Conservation (phyloP, 2,797 vertebrate genomes). For the Myotis pilosus region DNA sequence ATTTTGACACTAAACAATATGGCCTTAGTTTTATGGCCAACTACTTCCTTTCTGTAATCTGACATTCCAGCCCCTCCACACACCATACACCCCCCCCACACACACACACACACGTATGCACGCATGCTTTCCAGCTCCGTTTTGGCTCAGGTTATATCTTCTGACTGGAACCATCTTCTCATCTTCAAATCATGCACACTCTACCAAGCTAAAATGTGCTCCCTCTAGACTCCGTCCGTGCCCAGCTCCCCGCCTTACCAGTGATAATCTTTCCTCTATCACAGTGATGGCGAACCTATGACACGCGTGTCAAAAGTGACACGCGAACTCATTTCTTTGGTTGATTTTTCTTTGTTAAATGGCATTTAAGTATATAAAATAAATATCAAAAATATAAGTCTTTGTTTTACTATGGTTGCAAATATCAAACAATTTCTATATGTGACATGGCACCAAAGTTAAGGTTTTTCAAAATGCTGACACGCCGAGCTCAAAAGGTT, state of each 20-base stretch:
- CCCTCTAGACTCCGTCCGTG: not conserved
- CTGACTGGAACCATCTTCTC: not conserved
- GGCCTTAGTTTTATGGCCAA: rapidly evolving
- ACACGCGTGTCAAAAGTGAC: too few species aligned
- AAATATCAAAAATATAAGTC: too few species aligned
- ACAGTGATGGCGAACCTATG: not conserved
- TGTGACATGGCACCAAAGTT: too few species aligned
- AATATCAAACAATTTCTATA: too few species aligned
- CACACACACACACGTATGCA: rapidly evolving
- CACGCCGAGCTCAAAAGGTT: too few species aligned
- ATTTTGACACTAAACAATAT: not conserved
- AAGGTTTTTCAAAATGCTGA: too few species aligned
- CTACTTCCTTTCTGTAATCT: not conserved
- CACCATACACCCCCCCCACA: too few species aligned
- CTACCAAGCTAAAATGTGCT: not conserved
- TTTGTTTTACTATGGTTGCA: too few species aligned
- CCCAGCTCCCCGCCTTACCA: not conserved
- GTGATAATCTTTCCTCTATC: not conserved
- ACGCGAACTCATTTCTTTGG: too few species aligned
- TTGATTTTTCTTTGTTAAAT: too few species aligned
- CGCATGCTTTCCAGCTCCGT: not conserved
- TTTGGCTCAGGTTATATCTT: not conserved
- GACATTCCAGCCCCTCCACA: not conserved
- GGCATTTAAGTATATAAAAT: too few species aligned
- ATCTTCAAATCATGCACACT: not conserved